Evolutionary conservation across 2,888 invertebrate genomes (phyloP), one percentile per base, ranked within the genome.

Genomic region (Odiellus spinosus): DNA sequence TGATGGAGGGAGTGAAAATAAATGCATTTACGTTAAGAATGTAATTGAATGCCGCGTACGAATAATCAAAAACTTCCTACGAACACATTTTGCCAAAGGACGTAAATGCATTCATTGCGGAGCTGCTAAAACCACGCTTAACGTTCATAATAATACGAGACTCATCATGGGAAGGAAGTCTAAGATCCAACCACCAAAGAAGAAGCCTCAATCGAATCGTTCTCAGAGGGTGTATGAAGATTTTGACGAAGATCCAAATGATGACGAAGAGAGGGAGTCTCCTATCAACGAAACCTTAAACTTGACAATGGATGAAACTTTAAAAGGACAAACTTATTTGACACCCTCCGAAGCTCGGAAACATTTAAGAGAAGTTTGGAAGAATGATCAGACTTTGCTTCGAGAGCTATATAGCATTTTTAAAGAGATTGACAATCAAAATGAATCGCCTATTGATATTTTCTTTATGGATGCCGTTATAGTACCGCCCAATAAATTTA

Each of bases 401-500:
- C 66, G 67, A 50, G 64, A 76, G n/a, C 67, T 86, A n/a, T 74
- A 80, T 46, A 82, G 86, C 0, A 70, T 82, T 40, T 64, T 88
- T 1, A 69, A 67, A 2, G 32, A 44, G 11, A 48, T 46, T 10
- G 21, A 15, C 3, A n/a, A 40, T 26, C 14, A 20, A 11, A 15
- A 21, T 11, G 40, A 49, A 33, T 45, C 35, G 56, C 77, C 85
- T 0, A 80, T 82, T 1, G 86, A 96, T 66, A 64, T 81, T 46
- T 83, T 96, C 63, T 98, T 91, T 62, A 75, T 86, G 64, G 79
- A 85, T 54, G 68, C 78, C 0, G 63, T 98, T 17, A 77, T 84
- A 3, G 91, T 98, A 0, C 73, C 86, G 17, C 93, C 98, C 1
- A 77, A 85, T 0, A 79, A 78, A 61, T 79, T 82, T 10, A 72